Conservation (phyloP, 2,113 vertebrate genomes). For the Dunckerocampus dactyliophorus region DNA sequence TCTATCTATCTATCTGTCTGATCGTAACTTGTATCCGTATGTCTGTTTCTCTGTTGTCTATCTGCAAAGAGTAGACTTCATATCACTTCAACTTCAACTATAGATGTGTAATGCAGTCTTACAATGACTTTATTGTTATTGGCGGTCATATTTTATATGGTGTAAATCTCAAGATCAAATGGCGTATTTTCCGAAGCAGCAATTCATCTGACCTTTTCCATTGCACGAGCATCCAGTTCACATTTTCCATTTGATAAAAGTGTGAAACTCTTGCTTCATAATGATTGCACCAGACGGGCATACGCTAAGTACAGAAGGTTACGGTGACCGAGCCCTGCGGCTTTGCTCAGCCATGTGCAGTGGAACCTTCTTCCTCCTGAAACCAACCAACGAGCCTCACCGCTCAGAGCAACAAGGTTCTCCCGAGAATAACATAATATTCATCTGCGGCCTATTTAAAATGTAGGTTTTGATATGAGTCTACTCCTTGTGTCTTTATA, state of each 20-base stretch:
- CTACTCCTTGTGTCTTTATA: slow-evolving; percentile 27
- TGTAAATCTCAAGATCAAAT: background rate
- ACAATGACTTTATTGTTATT: no score
- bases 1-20: slow-evolving; percentile 3
- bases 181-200: no score
- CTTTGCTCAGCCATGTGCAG: background rate
- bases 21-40: background rate
- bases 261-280: background rate
- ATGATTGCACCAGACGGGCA: background rate
- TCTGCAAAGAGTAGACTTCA: slow-evolving; percentile 30
- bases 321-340: background rate
- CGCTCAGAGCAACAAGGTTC: background rate
- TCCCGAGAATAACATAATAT: no score
- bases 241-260: background rate
- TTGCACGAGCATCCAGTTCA: background rate
- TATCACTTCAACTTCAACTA: background rate
- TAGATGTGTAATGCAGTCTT: no score
- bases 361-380: background rate
- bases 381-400: background rate
- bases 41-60: background rate
- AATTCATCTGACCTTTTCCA: background rate
- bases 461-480: slow-evolving; percentile 13
- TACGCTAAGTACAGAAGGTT: no score
- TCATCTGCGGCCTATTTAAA: background rate
- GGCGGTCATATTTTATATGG: no score